A percentile compares a stretch with the other conserved stretches of the same genome.
Evolutionary conservation across 1,140 invertebrate species (phyloP).

Genomic region (Aphis craccivora): DNA sequence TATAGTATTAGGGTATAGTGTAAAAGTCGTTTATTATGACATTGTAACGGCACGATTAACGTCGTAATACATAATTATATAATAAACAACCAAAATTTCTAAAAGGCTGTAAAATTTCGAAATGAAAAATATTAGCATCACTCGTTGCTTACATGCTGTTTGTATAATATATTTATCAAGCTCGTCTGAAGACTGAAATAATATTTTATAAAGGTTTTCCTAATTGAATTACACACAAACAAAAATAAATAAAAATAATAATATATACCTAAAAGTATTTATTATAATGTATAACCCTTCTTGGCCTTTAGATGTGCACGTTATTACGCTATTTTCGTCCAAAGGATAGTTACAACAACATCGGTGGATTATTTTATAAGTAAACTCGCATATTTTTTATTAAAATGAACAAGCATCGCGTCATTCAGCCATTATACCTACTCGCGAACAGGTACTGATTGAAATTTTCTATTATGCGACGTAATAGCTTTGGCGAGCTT

Average conservation of each 20-base stretch:
- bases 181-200: neutral
- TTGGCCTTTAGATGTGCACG: neutral
- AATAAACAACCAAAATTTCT: neutral
- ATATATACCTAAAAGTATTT: neutral
- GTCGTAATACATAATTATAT: neutral
- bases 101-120: neutral
- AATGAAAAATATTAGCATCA: neutral
- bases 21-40: neutral
- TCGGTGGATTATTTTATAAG: neutral
- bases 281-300: neutral
- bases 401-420: neutral
- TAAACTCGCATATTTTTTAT: neutral
- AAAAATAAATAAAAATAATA: neutral
- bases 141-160: neutral
- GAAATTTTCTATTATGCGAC: slow-evolving; percentile 3
- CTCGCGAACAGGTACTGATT: neutral
- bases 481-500: neutral
- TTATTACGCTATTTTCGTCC: neutral
- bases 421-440: neutral
- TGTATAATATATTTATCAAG: neutral
- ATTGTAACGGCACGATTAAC: neutral
- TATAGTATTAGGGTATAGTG: neutral
- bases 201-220: neutral
- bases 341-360: neutral
- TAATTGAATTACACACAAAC: neutral